phyloP scores from a whole-genome alignment of 2,797 vertebrate species.

The Spatula versicolor region DNA sequence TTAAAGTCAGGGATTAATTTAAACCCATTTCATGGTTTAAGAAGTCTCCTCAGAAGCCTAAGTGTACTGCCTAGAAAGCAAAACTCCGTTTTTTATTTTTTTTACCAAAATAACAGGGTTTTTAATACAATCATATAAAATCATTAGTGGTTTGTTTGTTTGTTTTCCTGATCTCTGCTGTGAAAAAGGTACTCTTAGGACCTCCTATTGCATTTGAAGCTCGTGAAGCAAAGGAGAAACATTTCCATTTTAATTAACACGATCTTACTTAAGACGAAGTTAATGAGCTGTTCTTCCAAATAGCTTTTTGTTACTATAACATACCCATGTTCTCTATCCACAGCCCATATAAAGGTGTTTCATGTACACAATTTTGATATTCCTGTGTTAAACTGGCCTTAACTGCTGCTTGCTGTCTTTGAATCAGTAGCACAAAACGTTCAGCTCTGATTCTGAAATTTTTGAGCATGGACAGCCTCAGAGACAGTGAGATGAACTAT shows the following conservation, averaged over 20 bases:
- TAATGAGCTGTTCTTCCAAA: not conserved
- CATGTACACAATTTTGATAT: not conserved
- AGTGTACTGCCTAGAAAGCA: not conserved
- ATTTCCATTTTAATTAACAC: slow-evolving; percentile 38
- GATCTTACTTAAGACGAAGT: slow-evolving; percentile 9
- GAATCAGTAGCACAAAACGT: not conserved
- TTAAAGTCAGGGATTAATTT: slow-evolving; percentile 4
- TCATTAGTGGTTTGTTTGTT: not conserved
- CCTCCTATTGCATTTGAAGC: not conserved
- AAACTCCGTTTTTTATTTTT: not conserved
- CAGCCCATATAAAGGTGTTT: not conserved
- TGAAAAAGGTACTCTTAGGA: not conserved
- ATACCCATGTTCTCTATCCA: not conserved
- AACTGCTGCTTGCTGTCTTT: not conserved
- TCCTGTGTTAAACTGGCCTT: not conserved
- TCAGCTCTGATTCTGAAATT: not conserved
- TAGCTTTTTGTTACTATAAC: not conserved
- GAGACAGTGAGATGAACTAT: not conserved
- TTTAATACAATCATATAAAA: not conserved
- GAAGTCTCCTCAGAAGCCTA: not conserved
- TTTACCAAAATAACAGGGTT: not conserved
- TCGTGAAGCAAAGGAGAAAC: not conserved
- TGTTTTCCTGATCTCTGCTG: not conserved
- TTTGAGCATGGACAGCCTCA: not conserved
- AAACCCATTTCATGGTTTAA: slow-evolving; percentile 47